Evolutionary conservation across 2,797 vertebrate genomes (phyloP).

Genomic region (Lutjanus campechanus): DNA sequence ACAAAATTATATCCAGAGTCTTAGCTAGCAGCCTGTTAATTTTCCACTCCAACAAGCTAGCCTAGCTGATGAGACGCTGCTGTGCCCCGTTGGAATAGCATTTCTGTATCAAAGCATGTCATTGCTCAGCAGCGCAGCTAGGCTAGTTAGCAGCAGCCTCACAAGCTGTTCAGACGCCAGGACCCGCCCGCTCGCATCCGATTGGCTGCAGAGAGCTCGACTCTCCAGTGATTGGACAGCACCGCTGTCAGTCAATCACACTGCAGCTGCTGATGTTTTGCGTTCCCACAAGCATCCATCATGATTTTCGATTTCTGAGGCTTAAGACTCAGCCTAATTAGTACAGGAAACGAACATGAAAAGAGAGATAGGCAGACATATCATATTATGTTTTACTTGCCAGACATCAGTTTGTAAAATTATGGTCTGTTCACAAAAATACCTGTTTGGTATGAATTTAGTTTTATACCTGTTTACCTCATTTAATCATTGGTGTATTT

Average conservation of each 20-base stretch:
- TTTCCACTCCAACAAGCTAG: slow-evolving; percentile 63
- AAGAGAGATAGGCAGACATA: neutral
- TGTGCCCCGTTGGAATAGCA: slow-evolving; percentile 78
- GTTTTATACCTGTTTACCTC: no score
- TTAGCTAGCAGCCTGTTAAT: slow-evolving; percentile 37
- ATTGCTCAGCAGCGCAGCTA: slow-evolving; percentile 68
- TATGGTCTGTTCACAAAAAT: no score
- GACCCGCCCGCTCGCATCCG: slow-evolving; percentile 20
- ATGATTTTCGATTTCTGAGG: slow-evolving; percentile 24
- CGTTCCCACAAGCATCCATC: slow-evolving; percentile 37
- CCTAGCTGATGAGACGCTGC: slow-evolving; percentile 69
- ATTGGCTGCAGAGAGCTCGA: slow-evolving; percentile 53
- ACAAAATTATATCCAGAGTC: slow-evolving; percentile 32
- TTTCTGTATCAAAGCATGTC: slow-evolving; percentile 79
- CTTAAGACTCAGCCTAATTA: neutral
- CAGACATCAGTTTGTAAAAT: no score
- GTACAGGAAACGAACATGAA: neutral
- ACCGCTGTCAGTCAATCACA: slow-evolving; percentile 50
- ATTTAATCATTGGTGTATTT: no score
- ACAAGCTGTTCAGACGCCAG: slow-evolving; percentile 46
- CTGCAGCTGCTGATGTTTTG: slow-evolving; percentile 68
- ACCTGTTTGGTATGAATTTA: no score
- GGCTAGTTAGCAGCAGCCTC: slow-evolving; percentile 68
- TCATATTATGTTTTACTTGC: neutral
- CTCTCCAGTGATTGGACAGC: slow-evolving; percentile 52